Percentiles rank a stretch among this genome's conserved stretches.
Evolutionary conservation across 2,113 vertebrate species (phyloP).

Genomic region (Propithecus coquereli): DNA sequence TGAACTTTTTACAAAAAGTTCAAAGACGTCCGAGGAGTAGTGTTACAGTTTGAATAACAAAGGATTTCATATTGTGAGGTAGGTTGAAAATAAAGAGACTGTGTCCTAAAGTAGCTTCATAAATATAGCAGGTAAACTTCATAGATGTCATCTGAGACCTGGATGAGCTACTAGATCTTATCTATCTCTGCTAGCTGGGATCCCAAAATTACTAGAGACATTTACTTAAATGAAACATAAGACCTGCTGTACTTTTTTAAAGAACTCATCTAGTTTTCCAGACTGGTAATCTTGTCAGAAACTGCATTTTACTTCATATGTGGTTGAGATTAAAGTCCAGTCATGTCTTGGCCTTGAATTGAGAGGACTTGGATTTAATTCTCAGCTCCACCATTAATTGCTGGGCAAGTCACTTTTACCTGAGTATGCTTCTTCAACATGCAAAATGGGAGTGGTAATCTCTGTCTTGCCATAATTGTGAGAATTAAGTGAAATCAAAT

Average conservation of each 20-base stretch:
- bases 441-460: not conserved
- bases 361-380: not conserved
- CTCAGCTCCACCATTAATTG: not conserved
- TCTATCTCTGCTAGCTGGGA: not conserved
- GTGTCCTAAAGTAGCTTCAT: not conserved
- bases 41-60: constrained; percentile 86
- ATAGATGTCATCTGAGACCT: not conserved
- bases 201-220: not conserved
- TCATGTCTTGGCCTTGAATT: not conserved
- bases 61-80: constrained; percentile 88
- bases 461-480: not conserved
- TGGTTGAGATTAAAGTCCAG: not conserved
- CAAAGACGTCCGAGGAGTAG: constrained; percentile 81
- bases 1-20: constrained; percentile 79
- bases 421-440: not conserved
- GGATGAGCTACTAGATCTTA: not conserved
- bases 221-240: not conserved
- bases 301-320: not conserved
- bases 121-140: not conserved
- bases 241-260: not conserved
- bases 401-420: not conserved
- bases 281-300: not conserved
- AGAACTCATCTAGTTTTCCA: not conserved
- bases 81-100: constrained; percentile 48
- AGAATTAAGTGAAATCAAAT: not conserved